Conservation (phyloP, 2,797 vertebrate species). For the Coendou prehensilis region DNA sequence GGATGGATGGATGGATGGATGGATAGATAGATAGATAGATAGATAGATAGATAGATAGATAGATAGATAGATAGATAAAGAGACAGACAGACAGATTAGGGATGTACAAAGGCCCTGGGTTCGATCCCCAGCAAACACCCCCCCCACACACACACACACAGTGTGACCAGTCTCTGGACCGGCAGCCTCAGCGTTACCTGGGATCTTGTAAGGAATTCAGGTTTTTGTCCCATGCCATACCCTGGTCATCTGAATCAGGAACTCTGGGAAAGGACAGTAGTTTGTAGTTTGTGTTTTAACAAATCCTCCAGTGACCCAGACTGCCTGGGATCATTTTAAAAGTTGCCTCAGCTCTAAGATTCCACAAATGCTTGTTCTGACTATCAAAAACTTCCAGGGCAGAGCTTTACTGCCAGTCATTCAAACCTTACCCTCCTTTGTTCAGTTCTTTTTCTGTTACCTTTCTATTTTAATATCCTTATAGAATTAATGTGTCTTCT, state of each 20-base stretch:
- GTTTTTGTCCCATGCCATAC: background rate
- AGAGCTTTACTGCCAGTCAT: background rate
- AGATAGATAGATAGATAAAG: too few species aligned
- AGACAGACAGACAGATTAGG: background rate
- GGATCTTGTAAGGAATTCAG: background rate
- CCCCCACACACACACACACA: background rate
- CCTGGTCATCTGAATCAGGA: background rate
- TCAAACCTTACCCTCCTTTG: conserved; percentile 28
- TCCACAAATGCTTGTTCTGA: background rate
- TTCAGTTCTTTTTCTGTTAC: background rate
- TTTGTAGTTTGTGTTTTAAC: background rate
- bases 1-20: too few species aligned
- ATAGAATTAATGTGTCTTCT: conserved; percentile 19
- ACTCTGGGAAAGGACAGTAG: background rate
- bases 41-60: background rate
- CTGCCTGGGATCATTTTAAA: background rate
- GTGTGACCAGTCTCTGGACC: background rate
- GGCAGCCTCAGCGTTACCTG: background rate
- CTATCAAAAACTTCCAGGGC: background rate
- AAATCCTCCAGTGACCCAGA: background rate
- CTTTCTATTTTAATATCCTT: conserved; percentile 46
- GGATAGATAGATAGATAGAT: background rate
- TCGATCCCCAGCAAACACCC: background rate
- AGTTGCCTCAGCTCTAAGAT: background rate
- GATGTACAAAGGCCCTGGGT: background rate